Percentiles rank a stretch among this genome's conserved stretches.
These are phyloP conservation scores for Drosophila lowei DNA, from an alignment of 1,140 invertebrate species.

Conservation along the genomic window DNA sequence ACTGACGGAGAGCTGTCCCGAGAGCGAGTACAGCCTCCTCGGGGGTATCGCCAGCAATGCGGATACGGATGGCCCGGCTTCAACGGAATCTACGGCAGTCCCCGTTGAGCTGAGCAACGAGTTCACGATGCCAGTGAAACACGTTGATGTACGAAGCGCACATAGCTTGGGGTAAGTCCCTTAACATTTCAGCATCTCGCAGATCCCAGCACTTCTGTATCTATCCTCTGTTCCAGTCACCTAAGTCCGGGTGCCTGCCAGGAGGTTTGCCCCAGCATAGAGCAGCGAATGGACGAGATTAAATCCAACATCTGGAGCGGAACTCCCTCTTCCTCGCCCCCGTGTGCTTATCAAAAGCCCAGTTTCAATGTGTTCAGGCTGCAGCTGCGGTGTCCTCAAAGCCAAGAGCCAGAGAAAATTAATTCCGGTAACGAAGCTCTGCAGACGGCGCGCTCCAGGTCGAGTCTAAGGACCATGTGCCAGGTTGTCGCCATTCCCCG, in stretches of 20 bases:
- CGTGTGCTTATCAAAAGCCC: no score
- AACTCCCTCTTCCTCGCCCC: no score
- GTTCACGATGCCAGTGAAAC: constrained; percentile 3
- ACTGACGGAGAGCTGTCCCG: no score
- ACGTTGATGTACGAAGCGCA: not conserved
- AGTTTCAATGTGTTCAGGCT: constrained; percentile 1
- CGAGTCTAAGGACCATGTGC: not conserved
- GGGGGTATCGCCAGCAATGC: not conserved
- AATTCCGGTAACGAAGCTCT: not conserved
- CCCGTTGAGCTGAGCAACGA: not conserved
- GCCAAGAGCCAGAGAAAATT: not conserved
- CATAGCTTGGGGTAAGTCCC: not conserved
- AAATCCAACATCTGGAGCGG: not conserved
- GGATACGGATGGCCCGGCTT: not conserved
- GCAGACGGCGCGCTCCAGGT: not conserved
- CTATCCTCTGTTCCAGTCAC: not conserved
- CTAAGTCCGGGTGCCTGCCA: not conserved
- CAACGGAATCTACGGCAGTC: not conserved
- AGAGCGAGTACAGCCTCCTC: no score
- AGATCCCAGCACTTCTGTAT: no score
- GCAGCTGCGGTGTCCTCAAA: not conserved
- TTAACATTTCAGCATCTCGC: not conserved
- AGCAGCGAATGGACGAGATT: not conserved
- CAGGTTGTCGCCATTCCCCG: constrained; percentile 8
- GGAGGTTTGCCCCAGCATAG: not conserved